Percentiles rank a stretch among this genome's conserved stretches.
phyloP scores from a whole-genome alignment of 2,797 vertebrate species.

The Megaceryle alcyon region DNA sequence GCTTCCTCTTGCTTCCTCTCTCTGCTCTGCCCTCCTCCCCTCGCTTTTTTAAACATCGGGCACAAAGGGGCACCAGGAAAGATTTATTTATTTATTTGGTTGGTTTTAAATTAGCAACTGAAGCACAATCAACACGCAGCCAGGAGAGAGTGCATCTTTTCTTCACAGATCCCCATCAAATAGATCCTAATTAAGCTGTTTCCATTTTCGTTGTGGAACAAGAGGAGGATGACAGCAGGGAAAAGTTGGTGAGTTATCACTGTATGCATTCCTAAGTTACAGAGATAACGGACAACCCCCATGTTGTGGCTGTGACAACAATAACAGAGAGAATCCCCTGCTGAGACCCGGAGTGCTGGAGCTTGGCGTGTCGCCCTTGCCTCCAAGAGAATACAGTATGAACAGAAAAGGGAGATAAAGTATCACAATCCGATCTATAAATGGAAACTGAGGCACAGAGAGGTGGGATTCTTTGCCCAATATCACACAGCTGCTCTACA shows the following conservation, averaged over 20 bases:
- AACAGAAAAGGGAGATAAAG: constrained; percentile 14
- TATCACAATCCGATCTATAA: not conserved
- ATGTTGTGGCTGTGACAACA: constrained; percentile 31
- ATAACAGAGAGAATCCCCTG: not conserved
- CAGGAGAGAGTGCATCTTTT: not conserved
- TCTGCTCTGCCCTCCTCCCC: not conserved
- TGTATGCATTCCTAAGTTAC: not conserved
- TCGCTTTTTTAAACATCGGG: not conserved
- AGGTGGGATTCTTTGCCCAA: not conserved
- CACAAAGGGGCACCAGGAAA: not conserved
- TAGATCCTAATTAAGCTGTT: constrained; percentile 29
- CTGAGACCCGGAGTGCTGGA: not conserved
- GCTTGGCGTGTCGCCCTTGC: not conserved
- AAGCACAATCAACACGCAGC: not conserved
- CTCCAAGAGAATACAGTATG: not conserved
- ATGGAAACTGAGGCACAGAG: constrained; percentile 29
- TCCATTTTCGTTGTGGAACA: not conserved
- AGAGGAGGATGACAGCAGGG: not conserved
- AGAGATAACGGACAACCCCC: constrained; percentile 47
- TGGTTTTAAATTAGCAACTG: not conserved
- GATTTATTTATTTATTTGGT: not conserved
- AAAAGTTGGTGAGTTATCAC: constrained; percentile 51
- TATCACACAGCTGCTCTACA: constrained; percentile 6
- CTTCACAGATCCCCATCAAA: not conserved
- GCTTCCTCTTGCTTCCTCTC: not conserved